phyloP scores from a whole-genome alignment of 2,888 invertebrate genomes.

The Tachina grossa region DNA sequence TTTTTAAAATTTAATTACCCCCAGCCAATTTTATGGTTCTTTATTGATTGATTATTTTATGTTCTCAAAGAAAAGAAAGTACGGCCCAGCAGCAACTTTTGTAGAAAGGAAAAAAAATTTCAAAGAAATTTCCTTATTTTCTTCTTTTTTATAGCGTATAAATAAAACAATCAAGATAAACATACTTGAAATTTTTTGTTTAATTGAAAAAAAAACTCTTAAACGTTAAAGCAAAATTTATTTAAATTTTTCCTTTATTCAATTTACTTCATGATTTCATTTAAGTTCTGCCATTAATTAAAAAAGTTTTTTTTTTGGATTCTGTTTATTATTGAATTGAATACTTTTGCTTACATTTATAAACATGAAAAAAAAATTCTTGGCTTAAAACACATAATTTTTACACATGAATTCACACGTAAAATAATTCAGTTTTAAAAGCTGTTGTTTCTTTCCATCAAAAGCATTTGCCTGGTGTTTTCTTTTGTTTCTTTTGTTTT shows the following conservation, averaged over 20 bases:
- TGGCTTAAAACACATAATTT: constrained; percentile 8
- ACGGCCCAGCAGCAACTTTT: too few relatives aligned
- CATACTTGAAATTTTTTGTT: background rate
- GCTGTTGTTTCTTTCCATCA: background rate
- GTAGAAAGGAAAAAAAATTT: background rate
- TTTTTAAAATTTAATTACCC: too few relatives aligned
- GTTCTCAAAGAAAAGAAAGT: too few relatives aligned
- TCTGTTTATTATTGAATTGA: background rate
- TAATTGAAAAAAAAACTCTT: background rate
- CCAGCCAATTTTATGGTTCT: too few relatives aligned
- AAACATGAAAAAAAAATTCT: background rate
- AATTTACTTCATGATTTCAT: background rate
- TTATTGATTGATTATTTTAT: too few relatives aligned
- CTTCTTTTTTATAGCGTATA: background rate
- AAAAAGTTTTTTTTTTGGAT: constrained; percentile 22
- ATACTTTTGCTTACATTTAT: background rate
- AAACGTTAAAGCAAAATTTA: background rate
- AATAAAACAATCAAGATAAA: background rate
- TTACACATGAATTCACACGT: constrained; percentile 27
- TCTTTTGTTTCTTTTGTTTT: background rate
- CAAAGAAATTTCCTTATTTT: background rate
- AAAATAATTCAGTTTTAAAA: constrained; percentile 1
- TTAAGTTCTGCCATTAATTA: background rate
- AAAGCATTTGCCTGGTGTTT: background rate
- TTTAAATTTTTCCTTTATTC: background rate